Evolutionary conservation across 2,113 vertebrate genomes (phyloP), one percentile per base, ranked within the genome.

Genomic region (Tylochromis polylepis): DNA sequence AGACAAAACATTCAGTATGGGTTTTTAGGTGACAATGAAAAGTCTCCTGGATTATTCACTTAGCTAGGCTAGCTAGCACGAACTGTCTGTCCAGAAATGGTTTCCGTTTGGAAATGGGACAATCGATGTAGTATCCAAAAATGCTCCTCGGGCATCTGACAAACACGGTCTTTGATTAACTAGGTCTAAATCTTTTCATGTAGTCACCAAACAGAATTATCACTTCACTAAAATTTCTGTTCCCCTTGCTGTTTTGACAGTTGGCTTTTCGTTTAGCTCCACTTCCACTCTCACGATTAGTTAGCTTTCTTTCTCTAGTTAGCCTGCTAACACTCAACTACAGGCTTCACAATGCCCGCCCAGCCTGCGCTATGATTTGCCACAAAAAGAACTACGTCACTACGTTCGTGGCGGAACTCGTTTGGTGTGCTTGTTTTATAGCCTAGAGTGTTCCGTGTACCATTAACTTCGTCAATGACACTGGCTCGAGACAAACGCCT

Each of bases 1-100:
- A 97, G 94, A 96, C 94, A 92, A 95, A 93, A 95, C 96, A 97
- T 97, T 95, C 96, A 95, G 87, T 92, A 93, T 93, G 85, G 85
- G 79, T 85, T 92, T 93, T 82, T 86, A 88, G 90, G 90, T 89
- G 91, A 94, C 92, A 94, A 94, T 89, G 89, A 94, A 95, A 94
- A 93, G 95, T 93, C 94, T 94, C 93, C 91, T 92, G 92, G 89
- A 85, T 94, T 88, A 77, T 91, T 92, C 88, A 92, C 87, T 90
- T 89, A 85, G 92, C 93, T 91, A 91, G 92, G 87, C 87, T 91
- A 93, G 93, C 94, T 94, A 95, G 95, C 93, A 84, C 92, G 88
- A 93, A 95, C 87, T 93, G 92, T 92, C 86, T 91, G 90, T 95
- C 93, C 95, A 94, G 92, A 94, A 93, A 94, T 88, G 93, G 92